Evolutionary conservation across 2,888 invertebrate species (phyloP).

Genomic region (Nephrotoma appendiculata): DNA sequence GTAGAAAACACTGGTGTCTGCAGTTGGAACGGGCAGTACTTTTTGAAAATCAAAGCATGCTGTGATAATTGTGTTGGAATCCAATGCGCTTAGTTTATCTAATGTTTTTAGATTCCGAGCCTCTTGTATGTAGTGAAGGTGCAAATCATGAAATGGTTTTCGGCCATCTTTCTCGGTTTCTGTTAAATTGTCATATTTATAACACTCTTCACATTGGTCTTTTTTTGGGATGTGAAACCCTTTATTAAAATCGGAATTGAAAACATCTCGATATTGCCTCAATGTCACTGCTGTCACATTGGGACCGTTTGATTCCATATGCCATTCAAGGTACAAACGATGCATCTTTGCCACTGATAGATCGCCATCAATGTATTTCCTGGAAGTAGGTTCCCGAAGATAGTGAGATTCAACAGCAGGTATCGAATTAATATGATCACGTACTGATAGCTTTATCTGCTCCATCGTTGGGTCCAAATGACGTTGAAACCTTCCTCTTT

Average conservation of each 20-base stretch:
- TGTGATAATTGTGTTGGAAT: neutral
- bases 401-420: neutral
- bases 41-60: neutral
- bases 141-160: neutral
- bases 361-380: neutral
- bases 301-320: neutral
- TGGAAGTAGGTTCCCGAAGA: neutral
- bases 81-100: neutral
- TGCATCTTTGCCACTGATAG: neutral
- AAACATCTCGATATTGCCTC: neutral
- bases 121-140: neutral
- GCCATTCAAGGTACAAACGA: neutral
- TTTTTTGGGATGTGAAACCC: neutral
- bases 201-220: neutral
- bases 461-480: neutral
- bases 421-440: neutral
- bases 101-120: neutral
- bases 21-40: neutral
- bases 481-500: neutral
- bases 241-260: neutral
- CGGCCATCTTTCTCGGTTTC: too few species aligned
- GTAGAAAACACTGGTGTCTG: neutral
- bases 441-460: neutral
- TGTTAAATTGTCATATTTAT: too few species aligned
- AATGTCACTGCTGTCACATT: neutral